Percentiles rank a stretch among this genome's conserved stretches.
These are phyloP conservation scores for Lymantria monacha DNA, from an alignment of 2,888 invertebrate species.

Conservation along the genomic window DNA sequence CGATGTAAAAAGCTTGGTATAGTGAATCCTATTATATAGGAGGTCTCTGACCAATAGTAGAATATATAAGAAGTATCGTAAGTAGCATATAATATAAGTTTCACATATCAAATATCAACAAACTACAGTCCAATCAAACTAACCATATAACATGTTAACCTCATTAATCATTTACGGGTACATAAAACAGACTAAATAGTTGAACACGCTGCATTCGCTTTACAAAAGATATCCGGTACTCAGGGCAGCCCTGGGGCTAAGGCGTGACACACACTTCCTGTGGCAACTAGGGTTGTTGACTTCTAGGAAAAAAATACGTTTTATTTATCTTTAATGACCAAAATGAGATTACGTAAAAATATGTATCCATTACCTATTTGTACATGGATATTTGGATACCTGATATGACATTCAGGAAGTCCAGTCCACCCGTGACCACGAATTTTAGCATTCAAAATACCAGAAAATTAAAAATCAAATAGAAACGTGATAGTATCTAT, in stretches of 20 bases:
- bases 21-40: not conserved
- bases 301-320: no score
- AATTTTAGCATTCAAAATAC: no score
- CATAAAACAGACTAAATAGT: not conserved
- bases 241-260: slow-evolving; percentile 20
- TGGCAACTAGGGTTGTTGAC: slow-evolving; percentile 2
- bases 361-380: no score
- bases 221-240: slow-evolving; percentile 3
- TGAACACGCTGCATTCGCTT: not conserved
- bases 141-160: not conserved
- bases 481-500: no score
- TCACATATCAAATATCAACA: not conserved
- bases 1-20: no score
- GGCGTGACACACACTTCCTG: slow-evolving; percentile 34
- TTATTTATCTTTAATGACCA: no score
- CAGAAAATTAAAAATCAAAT: no score
- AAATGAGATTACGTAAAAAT: no score
- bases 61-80: not conserved
- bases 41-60: not conserved
- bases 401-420: no score
- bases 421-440: no score
- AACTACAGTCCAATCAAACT: not conserved
- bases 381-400: no score
- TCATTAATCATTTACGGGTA: not conserved
- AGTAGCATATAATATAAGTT: not conserved